These are phyloP conservation scores for Actinopyga echinites DNA, from an alignment of 53 echinoderm and acorn worm species.

Conservation along the genomic window DNA sequence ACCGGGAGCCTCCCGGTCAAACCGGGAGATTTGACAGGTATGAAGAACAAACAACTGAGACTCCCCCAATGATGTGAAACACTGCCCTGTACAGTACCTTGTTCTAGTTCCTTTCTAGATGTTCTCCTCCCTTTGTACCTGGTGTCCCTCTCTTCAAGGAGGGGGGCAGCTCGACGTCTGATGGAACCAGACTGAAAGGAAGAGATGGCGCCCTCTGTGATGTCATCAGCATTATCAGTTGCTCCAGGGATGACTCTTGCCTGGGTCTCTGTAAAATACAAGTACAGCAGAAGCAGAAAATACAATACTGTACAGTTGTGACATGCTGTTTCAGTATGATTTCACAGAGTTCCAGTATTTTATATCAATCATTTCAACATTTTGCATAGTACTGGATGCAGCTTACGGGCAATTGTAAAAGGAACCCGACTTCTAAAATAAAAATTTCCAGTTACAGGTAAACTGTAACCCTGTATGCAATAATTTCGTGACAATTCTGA, in stretches of 20 bases:
- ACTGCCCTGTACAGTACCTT: not conserved
- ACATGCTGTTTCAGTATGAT: not conserved
- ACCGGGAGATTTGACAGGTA: too few relatives aligned
- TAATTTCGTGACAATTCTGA: too few relatives aligned
- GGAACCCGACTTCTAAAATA: too few relatives aligned
- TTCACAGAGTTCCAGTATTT: not conserved
- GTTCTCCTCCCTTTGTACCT: conserved; percentile 72
- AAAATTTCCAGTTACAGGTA: too few relatives aligned
- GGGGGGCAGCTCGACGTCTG: not conserved
- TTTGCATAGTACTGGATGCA: too few relatives aligned
- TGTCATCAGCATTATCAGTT: not conserved
- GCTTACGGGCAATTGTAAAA: too few relatives aligned
- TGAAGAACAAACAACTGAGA: too few relatives aligned
- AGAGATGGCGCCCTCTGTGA: not conserved
- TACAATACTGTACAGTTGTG: not conserved
- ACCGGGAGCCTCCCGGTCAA: too few relatives aligned
- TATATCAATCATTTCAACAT: too few relatives aligned
- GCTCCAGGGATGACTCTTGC: not conserved
- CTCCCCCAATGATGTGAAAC: not conserved
- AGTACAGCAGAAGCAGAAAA: not conserved
- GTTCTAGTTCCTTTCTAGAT: conserved; percentile 53
- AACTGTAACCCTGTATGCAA: too few relatives aligned
- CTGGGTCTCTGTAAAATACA: not conserved
- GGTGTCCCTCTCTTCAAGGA: conserved; percentile 46
- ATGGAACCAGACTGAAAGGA: conserved; percentile 15